A percentile compares a stretch with the other conserved stretches of the same genome.
Evolutionary conservation across 2,888 invertebrate genomes (phyloP).

Genomic region (Pristionchus fissidentatus): DNA sequence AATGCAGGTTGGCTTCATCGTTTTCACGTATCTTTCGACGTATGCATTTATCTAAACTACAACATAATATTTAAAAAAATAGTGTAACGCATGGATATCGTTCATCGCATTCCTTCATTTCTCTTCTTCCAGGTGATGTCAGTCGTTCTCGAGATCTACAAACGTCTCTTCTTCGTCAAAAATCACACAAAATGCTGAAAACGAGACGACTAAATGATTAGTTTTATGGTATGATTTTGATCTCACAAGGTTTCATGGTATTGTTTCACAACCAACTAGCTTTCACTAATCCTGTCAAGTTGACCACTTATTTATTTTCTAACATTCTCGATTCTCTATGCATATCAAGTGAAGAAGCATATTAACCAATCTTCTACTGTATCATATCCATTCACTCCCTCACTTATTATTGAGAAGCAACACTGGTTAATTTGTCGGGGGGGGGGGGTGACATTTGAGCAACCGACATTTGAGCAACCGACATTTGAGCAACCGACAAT

Average conservation of each 20-base stretch:
- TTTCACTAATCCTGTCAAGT: neutral
- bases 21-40: no score
- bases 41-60: no score
- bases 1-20: no score
- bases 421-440: no score
- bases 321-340: neutral
- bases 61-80: no score
- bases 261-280: no score
- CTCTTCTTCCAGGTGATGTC: neutral
- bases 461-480: no score
- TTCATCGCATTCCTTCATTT: neutral
- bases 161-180: neutral
- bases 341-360: neutral
- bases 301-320: neutral
- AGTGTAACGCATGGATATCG: no score
- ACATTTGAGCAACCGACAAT: no score
- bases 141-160: constrained; percentile 3
- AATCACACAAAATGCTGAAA: neutral
- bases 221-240: neutral
- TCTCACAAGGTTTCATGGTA: neutral
- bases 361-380: constrained; percentile 12
- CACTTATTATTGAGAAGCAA: no score
- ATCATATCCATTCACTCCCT: neutral
- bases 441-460: no score
- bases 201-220: no score